These are phyloP conservation scores for Pelvicachromis taeniatus DNA, from an alignment of 2,113 vertebrate species.

Conservation along the genomic window DNA sequence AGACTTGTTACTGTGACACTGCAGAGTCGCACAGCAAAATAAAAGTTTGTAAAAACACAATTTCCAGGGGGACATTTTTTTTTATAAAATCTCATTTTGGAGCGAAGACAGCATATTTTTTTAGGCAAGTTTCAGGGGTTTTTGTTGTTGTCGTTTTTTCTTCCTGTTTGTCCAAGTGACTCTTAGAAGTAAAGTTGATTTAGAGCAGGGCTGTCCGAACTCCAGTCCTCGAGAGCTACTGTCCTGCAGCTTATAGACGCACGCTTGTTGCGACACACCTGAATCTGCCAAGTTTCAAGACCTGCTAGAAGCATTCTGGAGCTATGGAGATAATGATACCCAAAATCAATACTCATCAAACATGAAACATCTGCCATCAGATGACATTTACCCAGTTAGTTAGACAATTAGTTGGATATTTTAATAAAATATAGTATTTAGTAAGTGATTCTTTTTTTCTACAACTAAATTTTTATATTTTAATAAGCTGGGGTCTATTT, in stretches of 20 bases:
- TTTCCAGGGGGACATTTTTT: background rate
- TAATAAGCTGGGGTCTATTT: background rate
- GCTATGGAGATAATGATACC: background rate
- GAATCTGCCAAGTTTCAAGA: background rate
- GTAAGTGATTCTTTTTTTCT: background rate
- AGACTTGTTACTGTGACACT: background rate
- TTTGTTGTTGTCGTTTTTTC: no score
- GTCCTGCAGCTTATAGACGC: background rate
- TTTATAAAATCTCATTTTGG: no score
- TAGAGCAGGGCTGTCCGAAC: background rate
- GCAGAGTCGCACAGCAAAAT: background rate
- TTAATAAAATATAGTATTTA: background rate
- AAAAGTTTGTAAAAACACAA: background rate
- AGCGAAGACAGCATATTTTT: no score
- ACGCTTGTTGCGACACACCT: background rate
- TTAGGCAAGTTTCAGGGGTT: no score
- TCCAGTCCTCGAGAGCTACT: background rate
- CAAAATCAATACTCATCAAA: background rate
- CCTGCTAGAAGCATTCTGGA: background rate
- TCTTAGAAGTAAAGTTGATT: no score
- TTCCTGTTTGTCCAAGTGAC: no score
- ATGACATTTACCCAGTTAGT: background rate
- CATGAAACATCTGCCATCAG: background rate
- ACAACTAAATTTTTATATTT: fast-evolving
- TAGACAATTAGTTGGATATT: background rate